These are phyloP conservation scores for Halichondria panicea DNA, from an alignment of 37 sponge, comb jelly and placozoan genomes.

Conservation along the genomic window DNA sequence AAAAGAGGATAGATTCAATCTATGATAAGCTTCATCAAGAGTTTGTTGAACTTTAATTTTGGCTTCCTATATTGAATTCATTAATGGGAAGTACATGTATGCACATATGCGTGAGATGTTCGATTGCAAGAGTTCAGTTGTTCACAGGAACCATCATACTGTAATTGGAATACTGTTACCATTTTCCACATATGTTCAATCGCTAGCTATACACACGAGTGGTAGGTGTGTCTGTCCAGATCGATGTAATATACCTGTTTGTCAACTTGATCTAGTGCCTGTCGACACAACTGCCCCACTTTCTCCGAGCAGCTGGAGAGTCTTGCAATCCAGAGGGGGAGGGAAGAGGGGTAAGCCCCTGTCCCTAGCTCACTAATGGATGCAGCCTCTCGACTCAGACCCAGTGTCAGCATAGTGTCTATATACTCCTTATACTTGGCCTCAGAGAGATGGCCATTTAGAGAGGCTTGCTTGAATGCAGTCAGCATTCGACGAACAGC, in stretches of 20 bases:
- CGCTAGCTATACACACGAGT: no score
- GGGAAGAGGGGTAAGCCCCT: conserved; percentile 18
- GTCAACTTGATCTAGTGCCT: conserved; percentile 15
- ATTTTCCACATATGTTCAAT: no score
- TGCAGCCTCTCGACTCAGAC: neutral
- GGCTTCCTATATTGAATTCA: no score
- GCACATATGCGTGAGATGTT: no score
- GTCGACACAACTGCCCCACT: conserved; percentile 15
- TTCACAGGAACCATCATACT: no score
- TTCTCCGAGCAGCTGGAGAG: neutral
- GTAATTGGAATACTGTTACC: no score
- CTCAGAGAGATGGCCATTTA: conserved; percentile 9
- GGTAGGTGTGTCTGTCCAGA: no score
- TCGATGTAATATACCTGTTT: conserved; percentile 34
- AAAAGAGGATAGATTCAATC: neutral
- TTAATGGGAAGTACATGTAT: no score
- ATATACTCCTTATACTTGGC: conserved; percentile 18
- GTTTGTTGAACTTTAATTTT: no score
- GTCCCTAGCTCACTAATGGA: conserved; percentile 1
- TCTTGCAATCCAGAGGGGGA: conserved; percentile 7
- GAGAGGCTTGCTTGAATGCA: conserved; percentile 3
- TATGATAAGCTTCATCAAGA: no score
- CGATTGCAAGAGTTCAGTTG: no score
- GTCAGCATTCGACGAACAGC: conserved; percentile 14
- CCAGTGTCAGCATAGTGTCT: neutral